Base-by-base conservation (phyloP, 2,113 vertebrate species). In the Lipophrys pholis region DNA sequence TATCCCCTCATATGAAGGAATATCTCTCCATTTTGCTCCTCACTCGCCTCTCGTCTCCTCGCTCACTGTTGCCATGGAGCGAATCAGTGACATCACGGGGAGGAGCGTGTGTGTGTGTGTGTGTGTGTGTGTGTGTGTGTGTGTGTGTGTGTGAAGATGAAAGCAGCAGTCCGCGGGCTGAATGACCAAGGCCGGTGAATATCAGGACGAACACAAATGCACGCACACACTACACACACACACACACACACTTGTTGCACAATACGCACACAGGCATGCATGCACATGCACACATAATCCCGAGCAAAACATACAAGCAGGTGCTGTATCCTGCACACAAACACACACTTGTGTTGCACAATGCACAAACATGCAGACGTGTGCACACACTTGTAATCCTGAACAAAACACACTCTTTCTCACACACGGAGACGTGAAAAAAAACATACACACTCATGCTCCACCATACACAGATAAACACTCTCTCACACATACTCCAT, bases 51-150 rank as follows among this genome's bases (percentile, higher is more conserved):
- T 59, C 14, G 17, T 60, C 43, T 78, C 69, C 52, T 74, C 0
- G 40, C 74, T 85, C 78, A 16, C 85, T 87, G 93, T 94, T 94
- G 91, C 92, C 87, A 94, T 94, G 92, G 93, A 76, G 87, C 83
- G 76, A 88, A 83, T 81, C 84, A 81, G 81, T 93, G 91, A 93
- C 92, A 91, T 94, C 92, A 91, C 74, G 5, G 76, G 48, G 46
- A 59, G 21, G 58, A 8, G 70, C 57, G 2, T 59, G 36, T 50
- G 57, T 46, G 66, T 36, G 59, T 41, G 50, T 5, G 54, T 69
- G 66, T 56, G 53, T 52, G 60, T 48, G 46, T 6, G 5, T 41
- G 45, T 50, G 55, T 49, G 38, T 54, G 51, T 53, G 70, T 38
- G 43, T 7, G 46, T n/a, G 7, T 2, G n/a, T 71, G 64, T 50